phyloP scores from a whole-genome alignment of 2,888 invertebrate species.

The Stenodera caucasica region DNA sequence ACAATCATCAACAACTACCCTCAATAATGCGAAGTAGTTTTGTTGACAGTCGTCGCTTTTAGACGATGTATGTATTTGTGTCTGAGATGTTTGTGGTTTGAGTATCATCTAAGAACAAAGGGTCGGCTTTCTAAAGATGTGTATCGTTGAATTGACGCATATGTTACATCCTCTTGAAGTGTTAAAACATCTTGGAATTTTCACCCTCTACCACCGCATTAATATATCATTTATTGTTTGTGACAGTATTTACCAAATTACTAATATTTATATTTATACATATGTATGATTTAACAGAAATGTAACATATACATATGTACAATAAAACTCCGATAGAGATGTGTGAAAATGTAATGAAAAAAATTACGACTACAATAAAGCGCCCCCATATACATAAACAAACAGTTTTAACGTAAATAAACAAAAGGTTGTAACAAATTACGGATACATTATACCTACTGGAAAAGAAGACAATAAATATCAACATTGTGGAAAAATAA shows the following conservation, averaged over 20 bases:
- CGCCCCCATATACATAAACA: not conserved
- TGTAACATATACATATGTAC: too few species aligned
- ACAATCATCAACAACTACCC: slow-evolving; percentile 12
- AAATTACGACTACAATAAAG: not conserved
- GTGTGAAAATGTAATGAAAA: not conserved
- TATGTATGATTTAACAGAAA: not conserved
- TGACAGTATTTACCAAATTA: slow-evolving; percentile 20
- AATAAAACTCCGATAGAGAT: not conserved
- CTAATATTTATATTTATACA: slow-evolving; percentile 16
- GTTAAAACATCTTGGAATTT: slow-evolving; percentile 35
- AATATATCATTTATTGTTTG: slow-evolving; percentile 37
- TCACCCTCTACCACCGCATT: slow-evolving; percentile 21
- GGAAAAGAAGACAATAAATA: not conserved
- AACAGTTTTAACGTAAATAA: slow-evolving; percentile 2
- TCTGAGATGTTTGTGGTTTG: slow-evolving; percentile 16
- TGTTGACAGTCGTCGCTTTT: not conserved
- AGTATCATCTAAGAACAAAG: slow-evolving; percentile 18
- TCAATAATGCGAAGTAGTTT: slow-evolving; percentile 2
- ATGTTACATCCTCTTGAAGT: slow-evolving; percentile 35
- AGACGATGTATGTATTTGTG: not conserved
- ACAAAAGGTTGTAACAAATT: not conserved
- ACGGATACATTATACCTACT: not conserved
- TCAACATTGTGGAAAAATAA: not conserved
- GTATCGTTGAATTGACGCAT: slow-evolving; percentile 32
- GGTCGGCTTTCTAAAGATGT: slow-evolving; percentile 18